Base-by-base conservation (phyloP, 2,888 invertebrate genomes). In the Drosophila neoperkinsi region DNA sequence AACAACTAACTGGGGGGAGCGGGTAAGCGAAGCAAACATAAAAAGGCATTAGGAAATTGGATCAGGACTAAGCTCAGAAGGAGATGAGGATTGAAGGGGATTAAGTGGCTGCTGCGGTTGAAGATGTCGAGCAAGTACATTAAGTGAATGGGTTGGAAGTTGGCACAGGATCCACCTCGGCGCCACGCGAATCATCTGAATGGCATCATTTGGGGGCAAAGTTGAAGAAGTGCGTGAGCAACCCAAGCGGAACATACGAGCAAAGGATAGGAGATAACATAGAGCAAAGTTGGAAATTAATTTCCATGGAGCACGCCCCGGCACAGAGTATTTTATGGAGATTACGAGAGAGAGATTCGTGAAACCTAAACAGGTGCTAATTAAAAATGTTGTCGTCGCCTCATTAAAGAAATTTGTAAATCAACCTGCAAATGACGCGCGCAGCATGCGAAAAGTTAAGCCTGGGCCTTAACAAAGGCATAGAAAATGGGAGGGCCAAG, bases 321-420 rank as follows among this genome's bases (percentile, higher is more conserved):
- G 9, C 31, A 41, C 30, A 10, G 59, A 55, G 53, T 68, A 76
- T 66, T 83, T 87, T 78, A 87, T 79, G 74, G 66, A 64, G 75
- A 74, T 85, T 84, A 77, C 72, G 36, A 49, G 49, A 46, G 55
- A 58, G 72, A 76, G 77, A 80, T 55, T 75, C 71, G 55, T 67
- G 51, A 58, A 52, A 59, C 67, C 77, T 75, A 75, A 85, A 82
- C 89, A 91, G 91, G 92, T 92, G 91, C 90, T 91, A 91, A 91
- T 91, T 92, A 91, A 91, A 91, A 91, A 90, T 91, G 91, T 91
- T 92, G 91, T 91, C 85, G 91, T 88, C 91, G 91, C 90, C 91
- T 86, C 92, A 90, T 91, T 91, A 91, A 90, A 86, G 85, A 84
- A 82, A 86, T 85, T 90, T 90, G 84, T 88, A 79, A 79, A 83